These are phyloP conservation scores for Sarotherodon lohbergeri DNA, from an alignment of 2,113 vertebrate species.

Conservation along the genomic window DNA sequence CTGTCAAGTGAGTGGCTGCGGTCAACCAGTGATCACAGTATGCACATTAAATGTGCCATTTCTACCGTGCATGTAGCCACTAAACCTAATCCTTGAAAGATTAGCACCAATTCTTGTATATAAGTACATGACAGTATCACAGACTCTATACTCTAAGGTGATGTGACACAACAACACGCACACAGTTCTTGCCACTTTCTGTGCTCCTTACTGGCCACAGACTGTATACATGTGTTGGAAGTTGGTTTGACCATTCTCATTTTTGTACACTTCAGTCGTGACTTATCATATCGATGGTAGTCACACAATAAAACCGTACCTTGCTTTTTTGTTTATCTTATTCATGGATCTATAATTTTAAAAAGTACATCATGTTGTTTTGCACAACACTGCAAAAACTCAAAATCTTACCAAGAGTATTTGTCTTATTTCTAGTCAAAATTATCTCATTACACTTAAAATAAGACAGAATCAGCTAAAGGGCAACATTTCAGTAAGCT, in stretches of 20 bases:
- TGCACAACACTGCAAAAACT: background rate
- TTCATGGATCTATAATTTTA: background rate
- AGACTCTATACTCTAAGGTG: background rate
- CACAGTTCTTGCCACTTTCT: background rate
- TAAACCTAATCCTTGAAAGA: background rate
- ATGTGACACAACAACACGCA: background rate
- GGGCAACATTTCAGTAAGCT: too few relatives aligned
- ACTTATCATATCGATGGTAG: background rate
- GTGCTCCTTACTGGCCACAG: background rate
- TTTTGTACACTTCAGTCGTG: background rate
- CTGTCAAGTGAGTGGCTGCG: background rate
- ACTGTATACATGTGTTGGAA: background rate
- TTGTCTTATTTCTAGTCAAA: too few relatives aligned
- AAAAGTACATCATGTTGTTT: background rate
- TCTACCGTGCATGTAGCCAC: constrained; percentile 21
- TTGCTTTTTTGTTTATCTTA: background rate
- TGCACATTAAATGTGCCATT: background rate
- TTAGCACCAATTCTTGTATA: background rate
- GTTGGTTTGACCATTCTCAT: background rate
- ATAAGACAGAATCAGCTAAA: too few relatives aligned
- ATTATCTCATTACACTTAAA: too few relatives aligned
- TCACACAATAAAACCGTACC: background rate
- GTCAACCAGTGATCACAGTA: constrained; percentile 38
- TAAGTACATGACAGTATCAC: background rate
- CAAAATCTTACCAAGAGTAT: too few relatives aligned